Evolutionary conservation across 1,140 invertebrate species (phyloP).

Genomic region (Eupristina koningsbergeri): DNA sequence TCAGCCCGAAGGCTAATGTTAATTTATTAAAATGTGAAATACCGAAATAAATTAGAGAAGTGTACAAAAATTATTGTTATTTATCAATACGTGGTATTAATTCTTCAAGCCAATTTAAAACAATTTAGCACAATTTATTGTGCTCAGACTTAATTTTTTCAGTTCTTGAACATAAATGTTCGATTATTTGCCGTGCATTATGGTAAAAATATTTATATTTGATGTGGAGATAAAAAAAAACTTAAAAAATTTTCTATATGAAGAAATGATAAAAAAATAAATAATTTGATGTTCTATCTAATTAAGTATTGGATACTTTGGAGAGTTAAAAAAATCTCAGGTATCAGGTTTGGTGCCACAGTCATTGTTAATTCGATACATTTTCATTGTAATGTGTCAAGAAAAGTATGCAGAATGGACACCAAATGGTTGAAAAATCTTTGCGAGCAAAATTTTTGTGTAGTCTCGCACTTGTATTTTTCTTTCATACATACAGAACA

Average conservation of each 20-base stretch:
- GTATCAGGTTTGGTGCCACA: constrained; percentile 41
- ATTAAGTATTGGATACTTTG: constrained; percentile 51
- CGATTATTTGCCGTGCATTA: constrained; percentile 13
- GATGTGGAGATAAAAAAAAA: constrained; percentile 26
- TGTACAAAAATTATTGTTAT: constrained; percentile 38
- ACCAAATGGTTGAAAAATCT: constrained; percentile 43
- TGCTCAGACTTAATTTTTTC: constrained; percentile 48
- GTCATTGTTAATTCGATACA: background rate
- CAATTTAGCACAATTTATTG: constrained; percentile 38
- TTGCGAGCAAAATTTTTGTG: constrained; percentile 41
- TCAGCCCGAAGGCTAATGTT: constrained; percentile 39
- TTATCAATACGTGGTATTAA: constrained; percentile 14
- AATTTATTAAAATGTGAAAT: constrained; percentile 26
- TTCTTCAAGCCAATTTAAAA: constrained; percentile 39
- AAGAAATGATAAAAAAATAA: constrained; percentile 51
- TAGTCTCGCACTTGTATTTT: background rate
- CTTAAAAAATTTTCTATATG: constrained; percentile 38
- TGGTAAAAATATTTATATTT: constrained; percentile 29
- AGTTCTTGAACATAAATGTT: constrained; percentile 46
- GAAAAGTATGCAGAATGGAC: constrained; percentile 41
- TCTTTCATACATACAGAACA: background rate
- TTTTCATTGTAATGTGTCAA: constrained; percentile 1
- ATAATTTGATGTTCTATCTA: constrained; percentile 50
- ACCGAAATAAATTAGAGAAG: constrained; percentile 36
- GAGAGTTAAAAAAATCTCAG: constrained; percentile 47